These are phyloP conservation scores for Marronus borbonicus DNA, from an alignment of 2,888 invertebrate genomes.

Conservation along the genomic window DNA sequence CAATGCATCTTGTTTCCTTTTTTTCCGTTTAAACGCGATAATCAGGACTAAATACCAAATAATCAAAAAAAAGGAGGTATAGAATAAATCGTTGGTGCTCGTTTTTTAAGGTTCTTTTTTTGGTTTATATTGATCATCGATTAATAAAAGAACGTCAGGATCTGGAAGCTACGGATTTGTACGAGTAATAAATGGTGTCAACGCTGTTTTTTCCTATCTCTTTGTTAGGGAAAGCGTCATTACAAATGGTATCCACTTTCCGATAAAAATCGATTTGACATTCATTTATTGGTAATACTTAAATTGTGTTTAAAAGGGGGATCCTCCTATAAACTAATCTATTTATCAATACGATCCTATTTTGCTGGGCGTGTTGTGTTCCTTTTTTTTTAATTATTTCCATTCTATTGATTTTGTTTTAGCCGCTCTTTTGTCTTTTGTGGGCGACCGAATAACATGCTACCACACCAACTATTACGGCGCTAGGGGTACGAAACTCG, in stretches of 20 bases:
- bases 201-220: constrained; percentile 60
- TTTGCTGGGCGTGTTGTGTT: constrained; percentile 31
- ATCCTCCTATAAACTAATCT: constrained; percentile 58
- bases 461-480: constrained; percentile 20
- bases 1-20: too few relatives aligned
- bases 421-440: constrained; percentile 25
- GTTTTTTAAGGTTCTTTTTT: constrained; percentile 28
- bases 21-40: not conserved
- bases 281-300: constrained; percentile 61
- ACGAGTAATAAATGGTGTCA: constrained; percentile 61
- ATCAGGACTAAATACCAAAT: not conserved
- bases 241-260: constrained; percentile 61
- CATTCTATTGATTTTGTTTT: constrained; percentile 39
- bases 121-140: constrained; percentile 54
- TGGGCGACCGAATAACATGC: constrained; percentile 10
- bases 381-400: constrained; percentile 28
- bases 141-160: constrained; percentile 55
- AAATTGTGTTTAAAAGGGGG: constrained; percentile 57
- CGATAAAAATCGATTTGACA: constrained; percentile 62
- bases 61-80: not conserved
- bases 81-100: constrained; percentile 15
- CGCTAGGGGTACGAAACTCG: constrained; percentile 22
- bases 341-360: constrained; percentile 58
- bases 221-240: constrained; percentile 57
- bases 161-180: constrained; percentile 59